Conservation (phyloP, 2,113 vertebrate genomes). For the Grammomys surdaster region DNA sequence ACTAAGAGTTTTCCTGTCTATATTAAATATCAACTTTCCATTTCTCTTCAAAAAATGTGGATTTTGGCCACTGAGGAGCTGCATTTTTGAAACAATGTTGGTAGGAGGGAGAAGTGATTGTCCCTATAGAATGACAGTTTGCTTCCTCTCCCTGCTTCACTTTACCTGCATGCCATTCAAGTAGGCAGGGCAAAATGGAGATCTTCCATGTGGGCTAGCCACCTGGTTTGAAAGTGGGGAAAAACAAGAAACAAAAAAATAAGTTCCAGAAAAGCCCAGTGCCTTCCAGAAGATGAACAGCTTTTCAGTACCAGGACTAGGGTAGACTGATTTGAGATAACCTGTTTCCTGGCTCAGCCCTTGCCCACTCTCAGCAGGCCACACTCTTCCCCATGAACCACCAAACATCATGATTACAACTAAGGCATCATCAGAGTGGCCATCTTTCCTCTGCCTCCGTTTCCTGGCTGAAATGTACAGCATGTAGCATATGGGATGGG, state of each 20-base stretch:
- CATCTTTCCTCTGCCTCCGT: neutral
- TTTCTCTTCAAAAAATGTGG: neutral
- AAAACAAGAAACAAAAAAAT: neutral
- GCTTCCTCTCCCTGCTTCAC: neutral
- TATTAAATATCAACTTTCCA: constrained; percentile 27
- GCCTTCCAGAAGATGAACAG: neutral
- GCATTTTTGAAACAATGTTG: neutral
- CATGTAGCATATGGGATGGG: neutral
- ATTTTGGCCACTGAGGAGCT: neutral
- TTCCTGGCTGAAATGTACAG: neutral
- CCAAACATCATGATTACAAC: too few relatives aligned
- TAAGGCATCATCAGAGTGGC: accelerated
- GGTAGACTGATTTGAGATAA: neutral
- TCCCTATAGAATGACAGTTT: neutral
- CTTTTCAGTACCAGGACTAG: neutral
- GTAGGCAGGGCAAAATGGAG: neutral
- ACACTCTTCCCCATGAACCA: neutral
- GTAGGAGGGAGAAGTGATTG: neutral
- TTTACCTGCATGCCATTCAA: neutral
- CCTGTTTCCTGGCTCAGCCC: neutral
- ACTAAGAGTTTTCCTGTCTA: constrained; percentile 55
- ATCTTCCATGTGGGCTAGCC: neutral
- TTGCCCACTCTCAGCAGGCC: neutral
- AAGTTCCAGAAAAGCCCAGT: neutral
- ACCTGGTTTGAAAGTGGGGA: neutral